Conservation (phyloP, 2,113 vertebrate species). For the Australoheros scitulus region DNA sequence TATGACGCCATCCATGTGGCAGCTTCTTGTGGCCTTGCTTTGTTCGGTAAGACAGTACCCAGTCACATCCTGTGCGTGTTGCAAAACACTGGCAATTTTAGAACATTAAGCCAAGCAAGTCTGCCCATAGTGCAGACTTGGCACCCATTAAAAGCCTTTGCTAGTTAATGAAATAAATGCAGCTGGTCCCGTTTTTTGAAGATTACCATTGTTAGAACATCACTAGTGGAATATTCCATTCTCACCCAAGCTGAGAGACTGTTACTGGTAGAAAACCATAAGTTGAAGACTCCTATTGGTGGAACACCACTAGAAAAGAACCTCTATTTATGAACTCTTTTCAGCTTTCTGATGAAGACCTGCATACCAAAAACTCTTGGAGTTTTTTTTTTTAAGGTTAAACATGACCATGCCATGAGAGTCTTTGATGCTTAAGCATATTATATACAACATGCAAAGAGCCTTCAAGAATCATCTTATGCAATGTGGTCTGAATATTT, state of each 20-base stretch:
- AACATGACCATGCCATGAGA: neutral
- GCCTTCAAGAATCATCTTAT: neutral
- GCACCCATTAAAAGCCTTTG: too few species aligned
- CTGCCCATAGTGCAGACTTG: too few species aligned
- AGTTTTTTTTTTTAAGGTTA: neutral
- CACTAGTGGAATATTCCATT: neutral
- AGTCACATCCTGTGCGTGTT: neutral
- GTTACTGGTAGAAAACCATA: rapidly evolving
- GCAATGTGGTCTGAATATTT: conserved; percentile 10
- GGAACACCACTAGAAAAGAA: neutral
- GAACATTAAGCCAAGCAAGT: too few species aligned
- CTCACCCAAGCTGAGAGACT: neutral
- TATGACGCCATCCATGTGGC: neutral
- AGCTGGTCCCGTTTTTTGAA: neutral
- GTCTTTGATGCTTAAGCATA: neutral
- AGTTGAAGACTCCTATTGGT: neutral
- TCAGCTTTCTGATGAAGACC: neutral
- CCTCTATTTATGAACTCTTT: neutral
- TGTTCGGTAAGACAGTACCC: neutral
- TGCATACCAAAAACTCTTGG: too few species aligned
- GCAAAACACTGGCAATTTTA: too few species aligned
- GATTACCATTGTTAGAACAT: neutral
- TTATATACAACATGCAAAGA: neutral
- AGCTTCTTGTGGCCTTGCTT: neutral
- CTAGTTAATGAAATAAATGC: too few species aligned